phyloP scores from a whole-genome alignment of 2,113 vertebrate genomes.

The human (Homo sapiens) region DNA sequence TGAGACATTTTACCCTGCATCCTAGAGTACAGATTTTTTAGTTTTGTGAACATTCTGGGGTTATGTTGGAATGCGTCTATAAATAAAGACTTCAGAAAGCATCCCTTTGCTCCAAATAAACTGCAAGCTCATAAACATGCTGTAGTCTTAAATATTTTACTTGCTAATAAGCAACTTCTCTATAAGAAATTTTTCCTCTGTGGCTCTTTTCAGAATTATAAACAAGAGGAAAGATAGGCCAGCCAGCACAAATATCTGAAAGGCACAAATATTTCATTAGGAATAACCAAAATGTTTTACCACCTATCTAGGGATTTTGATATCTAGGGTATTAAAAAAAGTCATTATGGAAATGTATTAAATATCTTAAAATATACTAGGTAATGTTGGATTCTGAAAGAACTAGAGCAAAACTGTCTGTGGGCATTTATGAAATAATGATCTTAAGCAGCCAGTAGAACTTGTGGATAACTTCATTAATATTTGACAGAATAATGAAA shows the following conservation, averaged over 20 bases:
- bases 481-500: background rate
- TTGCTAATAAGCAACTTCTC: constrained; percentile 26
- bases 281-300: constrained; percentile 23
- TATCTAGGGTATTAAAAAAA: background rate
- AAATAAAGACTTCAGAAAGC: background rate
- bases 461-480: background rate
- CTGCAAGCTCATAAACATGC: constrained; percentile 32
- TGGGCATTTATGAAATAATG: background rate
- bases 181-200: background rate
- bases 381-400: background rate
- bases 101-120: background rate
- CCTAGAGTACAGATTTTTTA: background rate
- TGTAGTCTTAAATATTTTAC: constrained; percentile 56
- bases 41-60: constrained; percentile 33
- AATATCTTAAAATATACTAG: background rate
- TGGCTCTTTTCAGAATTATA: constrained; percentile 10
- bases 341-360: background rate
- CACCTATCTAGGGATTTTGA: background rate
- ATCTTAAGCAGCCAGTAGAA: background rate
- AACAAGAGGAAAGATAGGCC: background rate
- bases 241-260: constrained; percentile 37
- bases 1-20: background rate
- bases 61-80: constrained; percentile 18
- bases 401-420: background rate
- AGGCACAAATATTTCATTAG: constrained; percentile 2